Evolutionary conservation across 2,888 invertebrate genomes (phyloP), one percentile per base, ranked within the genome.

Genomic region (Penaeus monodon): DNA sequence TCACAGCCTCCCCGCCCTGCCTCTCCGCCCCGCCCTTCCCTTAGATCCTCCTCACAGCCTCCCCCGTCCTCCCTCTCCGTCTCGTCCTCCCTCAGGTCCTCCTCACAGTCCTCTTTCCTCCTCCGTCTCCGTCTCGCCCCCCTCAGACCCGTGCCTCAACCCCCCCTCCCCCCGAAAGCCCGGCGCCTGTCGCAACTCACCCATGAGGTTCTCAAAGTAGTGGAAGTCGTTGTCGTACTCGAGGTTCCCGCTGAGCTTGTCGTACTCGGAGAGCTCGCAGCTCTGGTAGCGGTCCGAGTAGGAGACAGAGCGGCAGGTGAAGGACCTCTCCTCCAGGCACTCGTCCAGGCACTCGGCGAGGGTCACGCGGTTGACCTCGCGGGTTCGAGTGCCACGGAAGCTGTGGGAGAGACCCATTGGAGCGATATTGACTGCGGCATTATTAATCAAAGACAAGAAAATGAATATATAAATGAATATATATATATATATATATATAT

Each of bases 151-250:
- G 12, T 4, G 0, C 4, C n/a, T 68, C 68, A 1, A 6, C 1
- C 68, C n/a, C 0, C 20, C 1, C 24, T 29, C 29, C 70, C 22
- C 2, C n/a, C 70, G 14, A 14, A 12, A 12, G 14, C 70, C 70
- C 33, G 33, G 33, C 4, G 33, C 27, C 70, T 17, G 6, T 57
- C 38, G 44, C 17, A 90, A 95, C 96, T 95, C 94, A 97, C 97
- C 96, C 96, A 97, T 97, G 82, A 97, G 94, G 93, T 97, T 97
- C 93, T 97, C 97, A 92, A 97, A 97, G 93, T 97, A 97, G 93
- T 97, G 97, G 93, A 97, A 86, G 92, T 97, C 97, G 3, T 96
- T 96, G 92, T 97, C 97, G 92, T 97, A 97, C 90, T 97, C 96
- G 85, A 97, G 95, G 94, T 97, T 96, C 74, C 97, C 96, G 92